Conservation (phyloP, 2,888 invertebrate genomes). For the Nomada lathburiana region DNA sequence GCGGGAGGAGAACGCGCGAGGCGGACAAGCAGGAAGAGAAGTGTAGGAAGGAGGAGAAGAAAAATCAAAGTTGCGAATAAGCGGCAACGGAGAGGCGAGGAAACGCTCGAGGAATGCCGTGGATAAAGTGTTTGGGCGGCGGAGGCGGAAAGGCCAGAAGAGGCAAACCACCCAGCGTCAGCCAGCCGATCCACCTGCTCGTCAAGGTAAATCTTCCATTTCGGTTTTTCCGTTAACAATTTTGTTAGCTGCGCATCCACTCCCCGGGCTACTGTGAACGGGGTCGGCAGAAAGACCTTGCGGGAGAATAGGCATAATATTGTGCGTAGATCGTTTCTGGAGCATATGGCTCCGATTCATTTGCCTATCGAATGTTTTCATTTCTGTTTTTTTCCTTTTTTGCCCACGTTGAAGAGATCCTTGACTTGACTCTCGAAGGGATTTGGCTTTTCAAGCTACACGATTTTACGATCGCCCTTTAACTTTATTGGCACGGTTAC, state of each 20-base stretch:
- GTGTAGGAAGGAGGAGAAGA: constrained; percentile 21
- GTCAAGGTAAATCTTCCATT: constrained; percentile 79
- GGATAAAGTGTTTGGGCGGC: constrained; percentile 84
- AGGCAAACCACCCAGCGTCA: constrained; percentile 83
- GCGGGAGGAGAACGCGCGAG: constrained; percentile 38
- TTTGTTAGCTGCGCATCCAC: neutral
- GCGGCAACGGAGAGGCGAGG: constrained; percentile 61
- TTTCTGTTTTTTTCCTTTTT: neutral
- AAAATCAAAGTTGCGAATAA: constrained; percentile 52
- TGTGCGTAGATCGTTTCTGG: neutral
- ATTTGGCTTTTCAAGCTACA: constrained; percentile 27
- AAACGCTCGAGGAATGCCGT: constrained; percentile 81
- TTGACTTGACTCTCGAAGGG: constrained; percentile 38
- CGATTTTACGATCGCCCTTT: constrained; percentile 39
- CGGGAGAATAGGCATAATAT: constrained; percentile 7
- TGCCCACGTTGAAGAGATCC: constrained; percentile 28
- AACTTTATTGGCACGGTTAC: constrained; percentile 38
- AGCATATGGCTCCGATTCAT: constrained; percentile 61
- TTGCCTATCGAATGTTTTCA: constrained; percentile 41
- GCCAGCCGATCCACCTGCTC: constrained; percentile 83
- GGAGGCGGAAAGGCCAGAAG: constrained; percentile 81
- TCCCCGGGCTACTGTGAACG: neutral
- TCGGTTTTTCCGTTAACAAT: constrained; percentile 17
- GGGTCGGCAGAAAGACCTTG: neutral
- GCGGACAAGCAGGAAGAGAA: constrained; percentile 17